Evolutionary conservation across 2,113 vertebrate species (phyloP), one percentile per base, ranked within the genome.

Genomic region (Scomber japonicus): DNA sequence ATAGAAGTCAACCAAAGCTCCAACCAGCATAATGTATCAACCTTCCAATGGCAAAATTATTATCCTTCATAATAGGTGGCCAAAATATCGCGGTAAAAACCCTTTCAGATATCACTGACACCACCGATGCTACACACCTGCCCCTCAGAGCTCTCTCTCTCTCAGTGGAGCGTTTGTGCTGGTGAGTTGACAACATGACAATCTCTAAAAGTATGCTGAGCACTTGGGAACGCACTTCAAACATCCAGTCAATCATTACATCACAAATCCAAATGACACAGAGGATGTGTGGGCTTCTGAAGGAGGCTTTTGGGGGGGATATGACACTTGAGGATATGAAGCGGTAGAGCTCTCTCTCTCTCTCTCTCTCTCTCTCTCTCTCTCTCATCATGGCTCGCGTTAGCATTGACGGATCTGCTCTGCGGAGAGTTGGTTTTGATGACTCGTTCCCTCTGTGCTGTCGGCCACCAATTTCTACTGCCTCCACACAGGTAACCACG

Each of bases 291-390:
- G 79, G 88, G 84, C 81, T 91, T 88, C 86, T 83, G 8, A 78
- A 88, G 75, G 71, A 80, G 75, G 86, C 88, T 78, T 78, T 81
- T 19, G 80, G 87, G 84, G 80, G 87, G 83, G 73, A 84, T 88
- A 90, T 81, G 78, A 88, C 83, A 83, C 88, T 89, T 81, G 79
- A 88, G 86, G 78, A 90, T 87, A 80, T 85, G 62, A 44, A 81
- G 82, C 84, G 54, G 45, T 16, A 60, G 53, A 68, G 77, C 35
- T 64, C 15, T 16, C 45, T 31, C 60, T 61, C 57, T 59, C 59
- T 61, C 69, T 59, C 35, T 6, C 51, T 55, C 54, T 53, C 31
- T 21, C 49, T 21, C 21, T 21, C 21, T 21, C 21, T 51, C 31
- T 44, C 60, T 85, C 72, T 71, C 59, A 67, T 86, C 82, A 81